Conservation (phyloP, 2,888 invertebrate genomes). For the Cephus spinipes region DNA sequence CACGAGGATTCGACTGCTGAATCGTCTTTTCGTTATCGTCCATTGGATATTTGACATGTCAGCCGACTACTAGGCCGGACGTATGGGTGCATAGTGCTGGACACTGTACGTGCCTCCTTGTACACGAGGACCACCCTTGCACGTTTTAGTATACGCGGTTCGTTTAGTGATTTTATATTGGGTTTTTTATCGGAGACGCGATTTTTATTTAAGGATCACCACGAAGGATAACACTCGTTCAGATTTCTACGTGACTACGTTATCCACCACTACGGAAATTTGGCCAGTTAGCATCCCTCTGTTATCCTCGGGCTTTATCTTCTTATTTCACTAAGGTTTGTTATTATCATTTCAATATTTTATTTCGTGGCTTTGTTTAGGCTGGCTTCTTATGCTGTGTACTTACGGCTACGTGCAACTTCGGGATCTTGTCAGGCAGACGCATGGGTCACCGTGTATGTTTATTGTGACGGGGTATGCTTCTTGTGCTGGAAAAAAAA, state of each 20-base stretch:
- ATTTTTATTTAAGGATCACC: neutral
- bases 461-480: neutral
- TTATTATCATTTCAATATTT: neutral
- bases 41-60: neutral
- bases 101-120: neutral
- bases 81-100: conserved; percentile 7
- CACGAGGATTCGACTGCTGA: neutral
- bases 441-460: neutral
- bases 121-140: neutral
- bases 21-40: neutral
- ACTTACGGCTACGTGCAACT: neutral
- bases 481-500: neutral
- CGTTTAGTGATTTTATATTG: neutral
- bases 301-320: neutral
- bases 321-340: neutral
- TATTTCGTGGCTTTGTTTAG: neutral
- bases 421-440: neutral
- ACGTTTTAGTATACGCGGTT: neutral
- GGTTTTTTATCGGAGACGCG: neutral
- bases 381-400: neutral
- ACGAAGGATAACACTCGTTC: neutral
- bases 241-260: neutral
- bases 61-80: neutral
- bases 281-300: neutral
- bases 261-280: neutral